Conservation (phyloP, 2,113 vertebrate species). For the Scytalopus superciliaris region DNA sequence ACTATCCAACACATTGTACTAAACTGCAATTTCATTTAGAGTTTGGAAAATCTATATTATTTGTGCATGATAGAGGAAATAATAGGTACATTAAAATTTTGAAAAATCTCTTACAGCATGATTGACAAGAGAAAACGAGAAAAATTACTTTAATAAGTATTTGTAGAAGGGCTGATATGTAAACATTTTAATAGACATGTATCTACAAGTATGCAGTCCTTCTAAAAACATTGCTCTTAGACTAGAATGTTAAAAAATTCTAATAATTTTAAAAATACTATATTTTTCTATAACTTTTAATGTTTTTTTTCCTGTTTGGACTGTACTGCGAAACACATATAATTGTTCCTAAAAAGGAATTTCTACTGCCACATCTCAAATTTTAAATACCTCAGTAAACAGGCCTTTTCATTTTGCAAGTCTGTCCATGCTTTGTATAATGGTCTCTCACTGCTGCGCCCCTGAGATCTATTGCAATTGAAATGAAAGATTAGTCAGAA, state of each 20-base stretch:
- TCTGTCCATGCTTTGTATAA: neutral
- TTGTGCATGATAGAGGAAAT: neutral
- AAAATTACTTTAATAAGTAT: neutral
- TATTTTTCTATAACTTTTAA: neutral
- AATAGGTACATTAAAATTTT: neutral
- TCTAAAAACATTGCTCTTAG: neutral
- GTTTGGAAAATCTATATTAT: neutral
- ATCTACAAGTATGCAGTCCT: neutral
- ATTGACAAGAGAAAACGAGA: neutral
- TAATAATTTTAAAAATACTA: neutral
- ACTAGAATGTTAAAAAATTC: neutral
- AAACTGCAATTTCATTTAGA: neutral
- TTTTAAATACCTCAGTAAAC: neutral
- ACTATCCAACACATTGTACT: neutral
- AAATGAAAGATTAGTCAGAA: neutral
- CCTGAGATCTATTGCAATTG: neutral
- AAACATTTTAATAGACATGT: neutral
- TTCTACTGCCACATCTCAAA: neutral
- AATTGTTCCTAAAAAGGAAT: neutral
- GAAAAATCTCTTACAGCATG: neutral
- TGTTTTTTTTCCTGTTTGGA: neutral
- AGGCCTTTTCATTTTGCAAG: neutral
- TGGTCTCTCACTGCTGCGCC: neutral
- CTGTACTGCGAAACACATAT: neutral
- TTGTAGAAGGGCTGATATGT: neutral